Base-by-base conservation (phyloP, 2,797 vertebrate genomes). In the Ammospiza maritima region DNA sequence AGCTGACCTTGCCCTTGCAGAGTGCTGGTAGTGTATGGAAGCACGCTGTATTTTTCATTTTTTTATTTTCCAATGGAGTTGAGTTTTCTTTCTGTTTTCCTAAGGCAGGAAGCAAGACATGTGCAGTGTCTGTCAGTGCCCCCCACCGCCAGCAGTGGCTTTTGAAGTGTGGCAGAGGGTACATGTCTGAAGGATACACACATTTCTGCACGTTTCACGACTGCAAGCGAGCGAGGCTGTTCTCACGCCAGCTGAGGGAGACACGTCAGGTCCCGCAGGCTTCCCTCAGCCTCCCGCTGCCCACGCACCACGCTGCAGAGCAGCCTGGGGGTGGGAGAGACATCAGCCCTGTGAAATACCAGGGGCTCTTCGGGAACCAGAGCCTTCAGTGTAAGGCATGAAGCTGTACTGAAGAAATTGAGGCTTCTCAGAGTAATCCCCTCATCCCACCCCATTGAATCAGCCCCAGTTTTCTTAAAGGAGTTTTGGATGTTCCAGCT, bases 151-250 rank as follows among this genome's bases (percentile, higher is more conserved):
- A 53, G 64, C 58, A 36, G 66, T 13, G 71, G 64, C 86, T 79
- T 92, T 90, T 66, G 81, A 90, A 94, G 80, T 87, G 69, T 75
- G 80, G 32, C 50, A 54, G 65, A 90, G 93, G 76, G 74, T 86
- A 20, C 58, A 5, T 0, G 27, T 78, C 83, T 84, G 88, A 75
- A 61, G 69, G 66, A 90, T n/a, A 32, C 9, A 30, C 11, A 70
- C 47, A 44, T 94, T 90, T 85, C 72, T 90, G 86, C 77, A 53
- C 9, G 2, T 89, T 89, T 73, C 81, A 16, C 19, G 69, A 18
- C 89, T 88, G 69, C 53, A 7, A 89, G 70, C 2, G 30, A 84
- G 80, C 1, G 0, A 79, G 60, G 71, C 87, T 82, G 64, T 50
- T 92, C 91, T 93, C 86, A 79, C 29, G 4, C 60, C 87, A 73